phyloP scores from a whole-genome alignment of 1,140 invertebrate species.

The Palaemon carinicauda region DNA sequence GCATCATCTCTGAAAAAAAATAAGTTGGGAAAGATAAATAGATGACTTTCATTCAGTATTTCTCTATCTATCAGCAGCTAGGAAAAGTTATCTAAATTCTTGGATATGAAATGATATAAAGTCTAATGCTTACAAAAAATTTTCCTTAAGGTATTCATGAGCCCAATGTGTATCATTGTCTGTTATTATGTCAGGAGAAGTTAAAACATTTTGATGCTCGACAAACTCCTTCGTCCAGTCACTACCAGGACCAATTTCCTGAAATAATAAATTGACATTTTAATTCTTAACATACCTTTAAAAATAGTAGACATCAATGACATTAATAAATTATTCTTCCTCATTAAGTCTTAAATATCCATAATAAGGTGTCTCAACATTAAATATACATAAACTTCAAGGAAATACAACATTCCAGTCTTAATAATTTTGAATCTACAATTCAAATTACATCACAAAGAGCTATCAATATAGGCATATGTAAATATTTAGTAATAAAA shows the following conservation, averaged over 20 bases:
- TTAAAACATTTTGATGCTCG: constrained; percentile 40
- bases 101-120: no score
- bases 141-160: constrained; percentile 33
- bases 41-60: neutral
- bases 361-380: no score
- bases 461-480: no score
- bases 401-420: no score
- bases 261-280: neutral
- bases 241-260: constrained; percentile 35
- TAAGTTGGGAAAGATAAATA: neutral
- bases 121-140: neutral
- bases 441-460: no score
- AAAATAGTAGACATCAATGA: neutral
- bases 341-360: neutral
- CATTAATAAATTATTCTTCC: neutral
- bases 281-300: neutral
- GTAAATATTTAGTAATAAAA: neutral
- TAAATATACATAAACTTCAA: no score
- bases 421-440: no score
- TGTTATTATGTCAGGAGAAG: constrained; percentile 38
- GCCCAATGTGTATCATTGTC: constrained; percentile 40
- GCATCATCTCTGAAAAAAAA: constrained; percentile 39
- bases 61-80: no score
- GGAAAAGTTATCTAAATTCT: no score
- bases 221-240: constrained; percentile 46